These are phyloP conservation scores for Diploptera punctata DNA, from an alignment of 2,888 invertebrate species.

Conservation along the genomic window DNA sequence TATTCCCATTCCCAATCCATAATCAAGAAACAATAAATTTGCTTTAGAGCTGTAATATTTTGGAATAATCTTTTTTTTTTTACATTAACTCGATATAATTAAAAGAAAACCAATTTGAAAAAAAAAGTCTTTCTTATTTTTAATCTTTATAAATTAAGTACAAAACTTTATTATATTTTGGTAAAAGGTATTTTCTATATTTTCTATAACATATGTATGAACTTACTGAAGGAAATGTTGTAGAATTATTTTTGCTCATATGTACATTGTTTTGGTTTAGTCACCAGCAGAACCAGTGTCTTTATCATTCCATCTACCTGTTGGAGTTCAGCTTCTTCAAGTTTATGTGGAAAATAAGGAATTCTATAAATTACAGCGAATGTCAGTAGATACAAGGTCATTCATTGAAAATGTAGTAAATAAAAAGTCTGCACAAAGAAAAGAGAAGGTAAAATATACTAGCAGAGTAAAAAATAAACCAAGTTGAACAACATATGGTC, in stretches of 20 bases:
- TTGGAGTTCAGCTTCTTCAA: slow-evolving; percentile 80
- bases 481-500: too few relatives aligned
- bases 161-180: too few relatives aligned
- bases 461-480: too few relatives aligned
- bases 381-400: slow-evolving; percentile 30
- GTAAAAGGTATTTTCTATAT: too few relatives aligned
- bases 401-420: slow-evolving; percentile 38
- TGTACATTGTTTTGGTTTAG: slow-evolving; percentile 46
- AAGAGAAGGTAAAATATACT: slow-evolving; percentile 25
- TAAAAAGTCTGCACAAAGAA: slow-evolving; percentile 40
- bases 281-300: slow-evolving; percentile 75
- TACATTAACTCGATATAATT: too few relatives aligned
- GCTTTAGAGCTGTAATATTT: not conserved
- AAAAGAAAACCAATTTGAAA: too few relatives aligned
- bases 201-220: too few relatives aligned
- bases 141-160: too few relatives aligned
- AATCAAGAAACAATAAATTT: not conserved
- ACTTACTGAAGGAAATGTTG: too few relatives aligned
- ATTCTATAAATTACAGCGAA: slow-evolving; percentile 48
- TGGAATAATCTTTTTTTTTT: too few relatives aligned
- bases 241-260: slow-evolving; percentile 27
- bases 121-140: too few relatives aligned
- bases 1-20: too few relatives aligned
- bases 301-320: slow-evolving; percentile 74
- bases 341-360: slow-evolving; percentile 75